A percentile compares a stretch with the other conserved stretches of the same genome.
Evolutionary conservation across 2,113 vertebrate species (phyloP).

Genomic region (Tautogolabrus adspersus): DNA sequence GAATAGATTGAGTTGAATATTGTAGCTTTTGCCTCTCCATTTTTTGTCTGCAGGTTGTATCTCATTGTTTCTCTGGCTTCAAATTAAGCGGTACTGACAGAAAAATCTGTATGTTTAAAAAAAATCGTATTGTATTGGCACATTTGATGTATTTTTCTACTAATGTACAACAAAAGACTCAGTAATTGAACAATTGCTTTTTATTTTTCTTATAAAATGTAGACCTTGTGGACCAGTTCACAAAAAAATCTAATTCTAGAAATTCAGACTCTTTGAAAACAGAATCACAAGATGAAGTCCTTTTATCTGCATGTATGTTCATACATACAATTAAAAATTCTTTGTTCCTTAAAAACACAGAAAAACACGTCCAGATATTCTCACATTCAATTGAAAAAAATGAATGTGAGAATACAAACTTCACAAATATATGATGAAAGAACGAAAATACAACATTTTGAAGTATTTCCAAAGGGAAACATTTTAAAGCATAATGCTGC

Average conservation of each 20-base stretch:
- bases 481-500: conserved; percentile 77
- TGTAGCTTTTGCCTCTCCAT: too few species aligned
- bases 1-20: too few species aligned
- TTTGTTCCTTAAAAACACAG: conserved; percentile 62
- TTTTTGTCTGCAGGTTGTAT: too few species aligned
- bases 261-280: conserved; percentile 67
- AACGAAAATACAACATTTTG: conserved; percentile 44
- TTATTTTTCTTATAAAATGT: conserved; percentile 73
- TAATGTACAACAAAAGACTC: background rate
- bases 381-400: background rate
- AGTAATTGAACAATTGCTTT: conserved; percentile 34
- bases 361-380: conserved; percentile 39
- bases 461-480: conserved; percentile 61
- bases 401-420: conserved; percentile 26
- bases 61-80: too few species aligned
- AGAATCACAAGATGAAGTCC: conserved; percentile 59
- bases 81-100: too few species aligned
- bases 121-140: too few species aligned
- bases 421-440: conserved; percentile 49
- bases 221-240: conserved; percentile 68
- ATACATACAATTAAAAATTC: conserved; percentile 48
- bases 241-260: conserved; percentile 62
- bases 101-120: too few species aligned
- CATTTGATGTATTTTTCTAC: too few species aligned
- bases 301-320: conserved; percentile 48